Evolutionary conservation across 64 coral and sea anemone genomes (phyloP).

Genomic region (Pocillopora damicornis): DNA sequence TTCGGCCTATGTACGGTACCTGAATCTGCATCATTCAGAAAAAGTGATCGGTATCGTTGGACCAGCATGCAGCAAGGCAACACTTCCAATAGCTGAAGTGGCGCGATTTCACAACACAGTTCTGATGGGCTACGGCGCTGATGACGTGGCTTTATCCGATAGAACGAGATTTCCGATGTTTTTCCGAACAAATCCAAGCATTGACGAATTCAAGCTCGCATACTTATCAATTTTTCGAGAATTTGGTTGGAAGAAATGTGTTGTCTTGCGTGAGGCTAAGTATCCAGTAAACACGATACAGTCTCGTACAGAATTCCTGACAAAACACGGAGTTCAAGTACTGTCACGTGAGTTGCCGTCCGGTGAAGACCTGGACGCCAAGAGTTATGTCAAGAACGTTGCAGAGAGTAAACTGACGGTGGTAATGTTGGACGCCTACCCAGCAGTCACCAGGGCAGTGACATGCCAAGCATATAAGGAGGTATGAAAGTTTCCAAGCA

Average conservation of each 20-base stretch:
- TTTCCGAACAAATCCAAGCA: conserved; percentile 74
- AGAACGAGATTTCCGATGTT: conserved; percentile 64
- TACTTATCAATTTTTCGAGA: conserved; percentile 52
- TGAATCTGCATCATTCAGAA: conserved; percentile 31
- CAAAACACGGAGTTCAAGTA: conserved; percentile 50
- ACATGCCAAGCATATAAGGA: conserved; percentile 69
- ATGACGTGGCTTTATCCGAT: conserved; percentile 73
- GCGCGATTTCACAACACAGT: conserved; percentile 64
- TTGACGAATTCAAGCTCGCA: conserved; percentile 71
- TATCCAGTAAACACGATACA: conserved; percentile 56
- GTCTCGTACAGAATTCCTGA: conserved; percentile 63
- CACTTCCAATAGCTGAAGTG: conserved; percentile 66
- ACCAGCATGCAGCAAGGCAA: conserved; percentile 67
- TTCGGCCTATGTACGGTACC: conserved; percentile 63
- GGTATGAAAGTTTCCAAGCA: conserved; percentile 1
- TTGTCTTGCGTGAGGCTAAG: conserved; percentile 56
- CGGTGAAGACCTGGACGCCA: conserved; percentile 40
- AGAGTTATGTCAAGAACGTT: conserved; percentile 53
- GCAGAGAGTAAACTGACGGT: conserved; percentile 48
- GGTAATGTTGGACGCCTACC: conserved; percentile 64
- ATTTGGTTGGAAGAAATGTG: conserved; percentile 63
- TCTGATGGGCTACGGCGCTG: conserved; percentile 73
- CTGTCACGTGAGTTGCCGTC: conserved; percentile 71
- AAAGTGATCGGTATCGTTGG: conserved; percentile 76
- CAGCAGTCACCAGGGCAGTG: conserved; percentile 58